phyloP scores from a whole-genome alignment of 2,113 vertebrate species.

The Symphodus melops region DNA sequence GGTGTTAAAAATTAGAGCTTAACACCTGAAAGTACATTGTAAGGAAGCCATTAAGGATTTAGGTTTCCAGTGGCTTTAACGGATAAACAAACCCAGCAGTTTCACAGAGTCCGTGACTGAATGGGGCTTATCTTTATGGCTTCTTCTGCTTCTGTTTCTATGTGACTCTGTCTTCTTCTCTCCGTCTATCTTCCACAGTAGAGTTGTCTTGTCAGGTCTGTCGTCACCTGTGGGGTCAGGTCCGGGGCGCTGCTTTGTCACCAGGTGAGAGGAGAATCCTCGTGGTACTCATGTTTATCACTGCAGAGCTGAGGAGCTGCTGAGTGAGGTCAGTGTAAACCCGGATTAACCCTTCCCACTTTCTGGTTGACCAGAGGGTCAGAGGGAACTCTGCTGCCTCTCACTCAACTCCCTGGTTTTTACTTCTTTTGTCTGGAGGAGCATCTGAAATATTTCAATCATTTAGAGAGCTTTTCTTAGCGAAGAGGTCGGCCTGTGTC shows the following conservation, averaged over 20 bases:
- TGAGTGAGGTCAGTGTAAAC: conserved; percentile 72
- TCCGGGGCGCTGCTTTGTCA: conserved; percentile 26
- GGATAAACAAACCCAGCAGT: conserved; percentile 5
- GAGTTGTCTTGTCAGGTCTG: conserved; percentile 37
- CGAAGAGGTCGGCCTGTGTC: neutral
- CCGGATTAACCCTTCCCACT: conserved; percentile 73
- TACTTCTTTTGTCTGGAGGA: conserved; percentile 62
- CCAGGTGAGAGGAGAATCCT: conserved; percentile 60
- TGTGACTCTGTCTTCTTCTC: neutral
- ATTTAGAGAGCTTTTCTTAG: conserved; percentile 62
- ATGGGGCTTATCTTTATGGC: conserved; percentile 18
- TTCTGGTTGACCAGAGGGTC: conserved; percentile 70
- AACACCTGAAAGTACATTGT: too few species aligned
- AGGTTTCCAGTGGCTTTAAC: neutral
- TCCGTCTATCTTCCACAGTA: neutral
- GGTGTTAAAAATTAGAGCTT: too few species aligned
- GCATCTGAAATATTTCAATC: conserved; percentile 70
- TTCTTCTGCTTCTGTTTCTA: neutral
- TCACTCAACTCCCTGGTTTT: conserved; percentile 58
- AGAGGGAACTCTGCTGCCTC: conserved; percentile 22
- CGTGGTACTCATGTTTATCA: conserved; percentile 53
- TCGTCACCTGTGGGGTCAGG: conserved; percentile 46
- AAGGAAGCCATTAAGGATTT: neutral
- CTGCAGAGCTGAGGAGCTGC: conserved; percentile 51
- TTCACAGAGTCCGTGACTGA: neutral